Base-by-base conservation (phyloP, 2,113 vertebrate genomes). In the Pyxicephalus adspersus region DNA sequence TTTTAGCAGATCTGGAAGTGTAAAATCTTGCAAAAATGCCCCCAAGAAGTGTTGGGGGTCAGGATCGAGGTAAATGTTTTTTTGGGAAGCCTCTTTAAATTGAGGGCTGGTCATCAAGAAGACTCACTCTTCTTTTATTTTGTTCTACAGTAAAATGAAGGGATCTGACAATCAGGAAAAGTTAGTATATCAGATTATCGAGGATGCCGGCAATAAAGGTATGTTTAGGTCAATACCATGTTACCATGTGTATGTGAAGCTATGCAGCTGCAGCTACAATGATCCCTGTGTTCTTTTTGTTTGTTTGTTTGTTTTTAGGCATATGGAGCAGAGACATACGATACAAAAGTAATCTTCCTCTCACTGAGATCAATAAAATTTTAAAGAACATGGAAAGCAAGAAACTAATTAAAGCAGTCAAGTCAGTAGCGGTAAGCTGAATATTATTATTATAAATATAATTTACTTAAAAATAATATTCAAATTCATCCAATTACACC, bases 101-200 rank as follows among this genome's bases (percentile, higher is more conserved):
- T n/a, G n/a, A n/a, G n/a, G n/a, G n/a, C n/a, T n/a, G n/a, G n/a
- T n/a, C 8, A 9, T 64, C 26, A 16, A 22, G 5, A 23, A 25
- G 61, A 45, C 38, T 45, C 38, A n/a, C 11, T 20, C 11, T 54
- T 25, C 26, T 77, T 66, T 23, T 38, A 13, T 8, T 61, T 64
- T 2, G n/a, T n/a, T 84, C 86, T 89, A 23, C 86, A 99, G 98
- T 90, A 99, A 99, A 92, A 96, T 99, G 95, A 99, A 99, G 84
- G 97, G 98, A 57, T 98, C 98, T 2, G 98, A 99, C 89, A 99
- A 98, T 85, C 97, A 99, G 89, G 98, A 99, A 92, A 99, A 99
- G 72, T 91, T 99, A 77, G 98, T 99, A 4, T 99, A 99, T 87
- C 98, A 99, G 89, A 93, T 99, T 86, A 99, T 99, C 84, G 98